Evolutionary conservation across 2,113 vertebrate species (phyloP), one percentile per base, ranked within the genome.

Genomic region (Pygathrix nemaeus): DNA sequence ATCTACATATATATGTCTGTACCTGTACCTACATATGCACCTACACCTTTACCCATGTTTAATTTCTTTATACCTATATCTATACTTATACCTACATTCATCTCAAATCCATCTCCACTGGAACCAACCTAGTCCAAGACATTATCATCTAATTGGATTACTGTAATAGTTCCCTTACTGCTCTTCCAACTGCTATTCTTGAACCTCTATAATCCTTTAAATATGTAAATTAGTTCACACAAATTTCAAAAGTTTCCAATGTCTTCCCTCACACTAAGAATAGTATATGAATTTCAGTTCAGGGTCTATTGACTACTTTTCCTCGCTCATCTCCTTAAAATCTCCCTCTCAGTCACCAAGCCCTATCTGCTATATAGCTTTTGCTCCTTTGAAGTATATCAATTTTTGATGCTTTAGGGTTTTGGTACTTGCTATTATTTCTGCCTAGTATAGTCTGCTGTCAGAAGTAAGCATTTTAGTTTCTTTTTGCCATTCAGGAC

Each of bases 201-300:
- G 43, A 55, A 89, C 18, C 6, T 81, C 55, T 84, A 6, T 86
- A 81, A 68, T 82, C 72, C 6, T 94, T 94, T 68, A 92, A 84
- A 73, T 87, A 87, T 80, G 78, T 43, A 95, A 94, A 57, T 68
- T 85, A 52, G 13, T 75, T 90, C 32, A 93, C 83, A 50, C 48
- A 88, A 30, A 92, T 96, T 95, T 90, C n/a, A 88, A 93, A 75
- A 70, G 61, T 40, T 84, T 95, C n/a, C 32, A 59, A 5, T 38
- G 48, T 6, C n/a, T 90, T 84, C 57, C 14, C 7, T 84, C 38
- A 81, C 10, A 45, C 32, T 84, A 57, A 90, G 64, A 92, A 88
- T 70, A 93, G 16, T 45, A 90, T 43, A 72, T 21, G 35, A 76
- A 76, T 90, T 88, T 43, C 57, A 87, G 32, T 43, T 40, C 38